Conservation (phyloP, 2,113 vertebrate genomes). For the Podiceps cristatus region DNA sequence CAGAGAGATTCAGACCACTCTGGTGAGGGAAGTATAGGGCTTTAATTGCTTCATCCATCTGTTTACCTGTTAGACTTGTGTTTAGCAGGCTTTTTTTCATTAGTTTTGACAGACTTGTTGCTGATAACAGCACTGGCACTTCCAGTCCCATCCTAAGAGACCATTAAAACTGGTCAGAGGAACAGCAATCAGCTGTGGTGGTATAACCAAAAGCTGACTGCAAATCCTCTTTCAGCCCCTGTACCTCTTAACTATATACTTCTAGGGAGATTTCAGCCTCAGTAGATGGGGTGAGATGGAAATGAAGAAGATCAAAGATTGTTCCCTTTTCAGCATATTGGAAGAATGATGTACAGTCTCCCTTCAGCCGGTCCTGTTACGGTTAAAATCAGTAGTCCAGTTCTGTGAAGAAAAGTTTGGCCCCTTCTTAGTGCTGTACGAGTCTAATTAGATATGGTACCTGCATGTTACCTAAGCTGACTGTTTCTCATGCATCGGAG, state of each 20-base stretch:
- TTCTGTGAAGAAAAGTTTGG: not conserved
- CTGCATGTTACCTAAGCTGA: not conserved
- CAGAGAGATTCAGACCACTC: not conserved
- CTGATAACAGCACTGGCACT: not conserved
- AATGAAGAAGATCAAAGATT: not conserved
- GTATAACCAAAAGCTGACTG: not conserved
- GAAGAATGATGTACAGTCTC: not conserved
- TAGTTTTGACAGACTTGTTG: not conserved
- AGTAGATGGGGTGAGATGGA: not conserved
- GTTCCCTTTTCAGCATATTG: not conserved
- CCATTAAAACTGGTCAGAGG: not conserved
- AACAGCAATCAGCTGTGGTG: not conserved
- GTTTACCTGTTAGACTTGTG: not conserved
- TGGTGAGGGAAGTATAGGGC: not conserved
- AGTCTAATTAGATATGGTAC: not conserved
- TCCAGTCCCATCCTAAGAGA: not conserved
- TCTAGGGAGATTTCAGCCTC: not conserved
- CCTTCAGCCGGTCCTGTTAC: not conserved
- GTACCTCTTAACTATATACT: not conserved
- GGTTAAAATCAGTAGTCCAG: not conserved
- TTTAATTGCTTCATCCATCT: not conserved
- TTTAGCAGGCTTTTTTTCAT: not conserved
- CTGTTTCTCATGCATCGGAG: not conserved
- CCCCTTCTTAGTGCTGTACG: not conserved
- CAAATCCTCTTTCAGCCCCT: not conserved